Percentiles rank a stretch among this genome's conserved stretches.
phyloP scores from a whole-genome alignment of 2,113 vertebrate species.

The Neoarius graeffei region DNA sequence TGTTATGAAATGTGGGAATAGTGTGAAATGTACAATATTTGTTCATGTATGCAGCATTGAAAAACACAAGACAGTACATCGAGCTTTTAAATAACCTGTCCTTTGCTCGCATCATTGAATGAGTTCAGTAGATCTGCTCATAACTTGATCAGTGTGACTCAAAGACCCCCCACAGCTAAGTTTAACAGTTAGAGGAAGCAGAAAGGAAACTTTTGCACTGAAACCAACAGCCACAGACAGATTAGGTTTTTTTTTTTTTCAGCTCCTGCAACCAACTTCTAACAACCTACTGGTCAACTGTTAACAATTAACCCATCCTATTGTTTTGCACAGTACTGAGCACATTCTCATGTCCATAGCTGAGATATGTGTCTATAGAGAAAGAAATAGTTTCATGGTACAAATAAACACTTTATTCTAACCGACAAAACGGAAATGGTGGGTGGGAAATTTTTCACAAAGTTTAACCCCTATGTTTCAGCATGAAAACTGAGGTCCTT shows the following conservation, averaged over 20 bases:
- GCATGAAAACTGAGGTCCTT: neutral
- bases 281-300: neutral
- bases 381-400: neutral
- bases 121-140: neutral
- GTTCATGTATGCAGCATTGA: neutral
- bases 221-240: neutral
- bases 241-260: neutral
- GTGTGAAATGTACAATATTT: neutral
- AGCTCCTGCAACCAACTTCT: neutral
- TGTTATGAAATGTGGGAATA: neutral
- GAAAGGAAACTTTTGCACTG: neutral
- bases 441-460: neutral
- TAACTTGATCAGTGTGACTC: neutral
- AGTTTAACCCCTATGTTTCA: constrained; percentile 1
- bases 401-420: neutral
- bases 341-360: neutral
- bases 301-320: constrained; percentile 9
- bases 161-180: neutral
- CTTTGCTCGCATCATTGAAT: neutral
- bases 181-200: constrained; percentile 10
- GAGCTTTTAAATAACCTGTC: neutral
- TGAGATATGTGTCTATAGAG: neutral
- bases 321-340: neutral
- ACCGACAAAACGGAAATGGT: neutral
- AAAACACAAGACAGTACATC: neutral